A percentile compares a stretch with the other conserved stretches of the same genome.
Evolutionary conservation across 2,888 invertebrate genomes (phyloP).

Genomic region (Dryobotodes eremita): DNA sequence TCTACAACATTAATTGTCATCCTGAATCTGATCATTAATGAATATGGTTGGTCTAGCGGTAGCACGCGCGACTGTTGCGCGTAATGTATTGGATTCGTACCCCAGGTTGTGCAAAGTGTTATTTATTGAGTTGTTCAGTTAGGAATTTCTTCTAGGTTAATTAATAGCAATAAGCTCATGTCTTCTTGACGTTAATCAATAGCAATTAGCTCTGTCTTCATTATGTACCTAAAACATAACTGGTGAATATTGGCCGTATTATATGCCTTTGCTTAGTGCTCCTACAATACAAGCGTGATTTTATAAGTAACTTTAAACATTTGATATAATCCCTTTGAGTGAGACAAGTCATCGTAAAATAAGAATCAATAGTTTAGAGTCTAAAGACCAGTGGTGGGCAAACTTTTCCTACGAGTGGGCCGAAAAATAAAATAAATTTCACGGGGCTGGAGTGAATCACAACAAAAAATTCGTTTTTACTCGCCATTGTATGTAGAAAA

Average conservation of each 20-base stretch:
- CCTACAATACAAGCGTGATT: neutral
- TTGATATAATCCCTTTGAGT: neutral
- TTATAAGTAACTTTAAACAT: neutral
- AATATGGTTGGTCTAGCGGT: neutral
- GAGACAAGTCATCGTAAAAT: neutral
- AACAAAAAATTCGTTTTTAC: too few relatives aligned
- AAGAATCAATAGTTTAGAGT: slow-evolving; percentile 3
- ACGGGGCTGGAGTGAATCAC: too few relatives aligned
- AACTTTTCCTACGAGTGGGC: too few relatives aligned
- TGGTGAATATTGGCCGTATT: neutral
- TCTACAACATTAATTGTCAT: too few relatives aligned
- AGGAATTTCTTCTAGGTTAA: neutral
- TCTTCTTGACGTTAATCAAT: neutral
- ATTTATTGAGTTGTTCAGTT: neutral
- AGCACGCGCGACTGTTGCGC: too few relatives aligned
- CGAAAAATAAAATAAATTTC: too few relatives aligned
- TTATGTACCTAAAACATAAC: neutral
- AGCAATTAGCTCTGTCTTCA: neutral
- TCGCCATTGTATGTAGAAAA: too few relatives aligned
- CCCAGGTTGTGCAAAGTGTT: neutral
- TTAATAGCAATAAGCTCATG: neutral
- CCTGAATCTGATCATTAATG: too few relatives aligned
- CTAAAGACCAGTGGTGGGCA: too few relatives aligned
- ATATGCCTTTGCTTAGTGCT: neutral
- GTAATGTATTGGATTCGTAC: neutral